These are phyloP conservation scores for Elaeidobius kamerunicus DNA, from an alignment of 2,888 invertebrate genomes.

Conservation along the genomic window DNA sequence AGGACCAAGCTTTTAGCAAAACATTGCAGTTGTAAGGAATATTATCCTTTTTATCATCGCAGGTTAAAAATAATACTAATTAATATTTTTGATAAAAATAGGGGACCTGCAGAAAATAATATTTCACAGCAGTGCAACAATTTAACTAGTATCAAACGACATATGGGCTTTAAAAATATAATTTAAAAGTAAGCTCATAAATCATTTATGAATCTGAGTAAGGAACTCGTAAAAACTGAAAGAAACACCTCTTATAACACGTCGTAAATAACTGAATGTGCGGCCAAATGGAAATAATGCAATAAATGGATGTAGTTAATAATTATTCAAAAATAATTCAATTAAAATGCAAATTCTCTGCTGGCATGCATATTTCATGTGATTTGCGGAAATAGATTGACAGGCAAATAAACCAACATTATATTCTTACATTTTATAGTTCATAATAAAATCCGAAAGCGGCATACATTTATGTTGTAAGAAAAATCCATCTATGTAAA, in stretches of 20 bases:
- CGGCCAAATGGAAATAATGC: conserved; percentile 15
- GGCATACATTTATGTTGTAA: conserved; percentile 4
- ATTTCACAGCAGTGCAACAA: too few relatives aligned
- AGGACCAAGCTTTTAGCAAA: too few relatives aligned
- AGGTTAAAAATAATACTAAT: too few relatives aligned
- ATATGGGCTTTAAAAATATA: neutral
- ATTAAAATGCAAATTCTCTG: conserved; percentile 19
- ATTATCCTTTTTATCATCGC: too few relatives aligned
- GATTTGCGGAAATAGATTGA: conserved; percentile 18
- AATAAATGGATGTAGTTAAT: conserved; percentile 18
- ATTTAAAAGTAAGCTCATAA: neutral
- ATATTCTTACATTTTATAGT: conserved; percentile 8
- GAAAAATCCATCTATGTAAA: conserved; percentile 21
- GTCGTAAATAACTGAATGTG: conserved; percentile 9
- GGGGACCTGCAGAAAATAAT: too few relatives aligned
- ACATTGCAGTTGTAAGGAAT: too few relatives aligned
- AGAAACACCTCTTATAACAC: conserved; percentile 4
- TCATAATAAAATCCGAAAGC: neutral
- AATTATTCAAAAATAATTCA: conserved; percentile 21
- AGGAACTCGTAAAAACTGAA: neutral
- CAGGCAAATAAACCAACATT: conserved; percentile 5
- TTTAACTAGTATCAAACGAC: too few relatives aligned
- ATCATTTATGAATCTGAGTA: neutral
- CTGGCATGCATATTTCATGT: conserved; percentile 10
- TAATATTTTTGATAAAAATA: too few relatives aligned